Evolutionary conservation across 1,140 invertebrate genomes (phyloP).

Genomic region (Trichogramma pretiosum): DNA sequence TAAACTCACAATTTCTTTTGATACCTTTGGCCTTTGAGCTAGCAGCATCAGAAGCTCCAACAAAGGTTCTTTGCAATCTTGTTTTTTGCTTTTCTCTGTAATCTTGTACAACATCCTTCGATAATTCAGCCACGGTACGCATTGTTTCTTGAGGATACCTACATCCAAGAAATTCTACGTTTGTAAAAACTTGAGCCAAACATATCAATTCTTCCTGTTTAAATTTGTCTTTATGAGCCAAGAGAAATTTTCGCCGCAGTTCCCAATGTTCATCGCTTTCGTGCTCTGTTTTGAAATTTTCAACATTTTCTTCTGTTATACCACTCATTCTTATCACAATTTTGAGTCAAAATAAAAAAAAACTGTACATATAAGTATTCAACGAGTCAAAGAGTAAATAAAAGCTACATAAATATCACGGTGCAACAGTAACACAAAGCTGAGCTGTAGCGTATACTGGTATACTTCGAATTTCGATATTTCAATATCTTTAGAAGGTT

Average conservation of each 20-base stretch:
- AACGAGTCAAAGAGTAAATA: too few species aligned
- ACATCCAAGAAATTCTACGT: conserved; percentile 76
- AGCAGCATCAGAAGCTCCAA: conserved; percentile 67
- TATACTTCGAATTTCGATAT: too few species aligned
- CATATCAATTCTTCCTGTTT: conserved; percentile 67
- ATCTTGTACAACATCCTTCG: conserved; percentile 59
- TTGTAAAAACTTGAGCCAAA: conserved; percentile 72
- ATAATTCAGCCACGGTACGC: conserved; percentile 62
- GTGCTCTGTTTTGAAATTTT: conserved; percentile 57
- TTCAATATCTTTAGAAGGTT: too few species aligned
- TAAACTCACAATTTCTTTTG: conserved; percentile 45
- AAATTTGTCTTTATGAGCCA: conserved; percentile 61
- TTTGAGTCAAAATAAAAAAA: too few species aligned
- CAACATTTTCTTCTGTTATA: too few species aligned
- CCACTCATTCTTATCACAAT: too few species aligned
- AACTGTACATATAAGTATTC: too few species aligned
- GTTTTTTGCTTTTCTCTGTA: conserved; percentile 58
- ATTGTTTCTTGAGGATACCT: conserved; percentile 75
- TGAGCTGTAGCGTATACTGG: too few species aligned
- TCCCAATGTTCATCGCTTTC: conserved; percentile 80
- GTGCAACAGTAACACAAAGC: too few species aligned
- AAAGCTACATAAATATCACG: too few species aligned
- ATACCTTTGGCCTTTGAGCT: conserved; percentile 61
- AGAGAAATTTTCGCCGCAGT: conserved; percentile 64
- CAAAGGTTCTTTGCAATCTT: conserved; percentile 66